phyloP scores from a whole-genome alignment of 2,888 invertebrate species.

The Byasa hedistus region DNA sequence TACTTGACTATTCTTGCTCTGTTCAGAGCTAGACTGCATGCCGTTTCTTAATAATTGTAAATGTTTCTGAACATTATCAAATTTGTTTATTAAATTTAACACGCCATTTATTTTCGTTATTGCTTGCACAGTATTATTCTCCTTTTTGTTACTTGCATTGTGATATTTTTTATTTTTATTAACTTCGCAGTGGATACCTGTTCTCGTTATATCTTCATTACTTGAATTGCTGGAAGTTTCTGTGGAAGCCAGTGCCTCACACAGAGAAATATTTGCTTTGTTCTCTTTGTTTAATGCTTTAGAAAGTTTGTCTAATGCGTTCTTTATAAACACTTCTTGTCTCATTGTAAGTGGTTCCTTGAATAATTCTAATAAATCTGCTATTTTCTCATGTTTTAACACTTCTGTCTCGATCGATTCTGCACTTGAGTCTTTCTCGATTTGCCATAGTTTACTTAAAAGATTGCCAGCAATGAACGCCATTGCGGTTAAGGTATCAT shows the following conservation, averaged over 20 bases:
- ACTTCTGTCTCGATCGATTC: conserved; percentile 57
- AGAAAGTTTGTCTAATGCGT: conserved; percentile 61
- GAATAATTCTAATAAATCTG: conserved; percentile 63
- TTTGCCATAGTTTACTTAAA: conserved; percentile 69
- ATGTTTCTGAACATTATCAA: conserved; percentile 52
- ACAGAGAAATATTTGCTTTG: conserved; percentile 54
- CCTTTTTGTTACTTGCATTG: conserved; percentile 25
- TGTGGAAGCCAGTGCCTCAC: conserved; percentile 49
- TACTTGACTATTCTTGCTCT: conserved; percentile 7
- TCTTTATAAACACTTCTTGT: conserved; percentile 65
- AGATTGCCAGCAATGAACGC: conserved; percentile 71
- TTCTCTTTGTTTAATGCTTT: conserved; percentile 54
- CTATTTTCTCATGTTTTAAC: conserved; percentile 64
- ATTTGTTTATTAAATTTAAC: conserved; percentile 56
- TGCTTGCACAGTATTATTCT: conserved; percentile 42
- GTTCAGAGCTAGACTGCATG: conserved; percentile 9
- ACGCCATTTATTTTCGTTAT: conserved; percentile 57
- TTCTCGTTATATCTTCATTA: neutral
- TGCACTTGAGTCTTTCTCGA: conserved; percentile 58
- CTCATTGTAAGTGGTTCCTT: conserved; percentile 65
- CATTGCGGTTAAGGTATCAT: conserved; percentile 70
- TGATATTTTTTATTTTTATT: conserved; percentile 28
- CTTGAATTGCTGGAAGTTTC: conserved; percentile 34
- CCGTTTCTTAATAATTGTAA: conserved; percentile 43
- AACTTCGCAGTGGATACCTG: conserved; percentile 23